These are phyloP conservation scores for Pangasianodon gigas DNA, from an alignment of 2,113 vertebrate genomes.

Conservation along the genomic window DNA sequence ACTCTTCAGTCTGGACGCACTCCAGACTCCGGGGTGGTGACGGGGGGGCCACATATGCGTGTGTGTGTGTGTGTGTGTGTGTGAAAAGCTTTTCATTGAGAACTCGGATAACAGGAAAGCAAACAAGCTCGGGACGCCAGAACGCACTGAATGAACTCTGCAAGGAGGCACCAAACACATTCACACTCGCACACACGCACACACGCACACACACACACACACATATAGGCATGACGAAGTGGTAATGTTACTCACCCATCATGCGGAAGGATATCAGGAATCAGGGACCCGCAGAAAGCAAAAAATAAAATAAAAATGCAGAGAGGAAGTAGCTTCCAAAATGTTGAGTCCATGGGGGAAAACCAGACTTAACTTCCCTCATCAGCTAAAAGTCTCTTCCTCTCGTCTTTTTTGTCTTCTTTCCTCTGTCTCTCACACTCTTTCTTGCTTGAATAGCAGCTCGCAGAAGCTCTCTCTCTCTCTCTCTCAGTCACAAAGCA, in stretches of 20 bases:
- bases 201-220: not conserved
- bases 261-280: slow-evolving; percentile 16
- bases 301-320: not conserved
- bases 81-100: slow-evolving; percentile 54
- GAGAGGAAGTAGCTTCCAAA: slow-evolving; percentile 53
- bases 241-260: slow-evolving; percentile 67
- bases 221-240: slow-evolving; percentile 41
- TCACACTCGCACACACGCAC: not conserved
- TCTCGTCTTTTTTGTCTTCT: not conserved
- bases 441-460: not conserved
- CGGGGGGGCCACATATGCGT: not conserved
- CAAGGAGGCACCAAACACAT: not conserved
- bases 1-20: slow-evolving; percentile 27
- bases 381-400: slow-evolving; percentile 21
- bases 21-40: not conserved
- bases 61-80: not conserved
- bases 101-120: slow-evolving; percentile 58
- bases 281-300: not conserved
- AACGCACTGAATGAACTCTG: slow-evolving; percentile 53
- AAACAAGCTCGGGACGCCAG: slow-evolving; percentile 45
- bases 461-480: not conserved
- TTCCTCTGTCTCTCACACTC: slow-evolving; percentile 10
- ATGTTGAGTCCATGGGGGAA: slow-evolving; percentile 13
- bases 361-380: slow-evolving; percentile 43
- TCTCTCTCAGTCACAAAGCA: slow-evolving; percentile 44